A percentile compares a stretch with the other conserved stretches of the same genome.
Conservation (phyloP, 1,140 invertebrate genomes). For the Panagrolaimus sp. region DNA sequence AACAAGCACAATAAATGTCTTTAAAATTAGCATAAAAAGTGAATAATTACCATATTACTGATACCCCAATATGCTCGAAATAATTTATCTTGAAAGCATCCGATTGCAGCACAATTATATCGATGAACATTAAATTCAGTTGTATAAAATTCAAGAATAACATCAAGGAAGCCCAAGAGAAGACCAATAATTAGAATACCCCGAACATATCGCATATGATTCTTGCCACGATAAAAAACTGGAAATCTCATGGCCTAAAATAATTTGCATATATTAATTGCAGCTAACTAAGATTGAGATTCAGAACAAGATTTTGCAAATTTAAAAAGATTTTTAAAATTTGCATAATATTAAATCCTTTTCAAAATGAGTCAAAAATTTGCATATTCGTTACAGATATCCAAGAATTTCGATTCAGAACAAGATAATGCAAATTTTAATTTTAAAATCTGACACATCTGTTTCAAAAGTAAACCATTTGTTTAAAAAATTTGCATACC, state of each 20-base stretch:
- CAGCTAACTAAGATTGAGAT: background rate
- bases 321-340: background rate
- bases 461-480: no score
- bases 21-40: background rate
- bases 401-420: no score
- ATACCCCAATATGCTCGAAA: constrained; percentile 33
- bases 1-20: background rate
- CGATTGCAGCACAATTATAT: constrained; percentile 34
- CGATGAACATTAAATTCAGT: background rate
- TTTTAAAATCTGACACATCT: no score
- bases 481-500: constrained; percentile 25
- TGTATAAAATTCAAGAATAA: constrained; percentile 16
- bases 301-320: background rate
- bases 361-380: no score
- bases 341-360: no score
- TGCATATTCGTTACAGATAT: background rate
- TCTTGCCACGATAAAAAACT: constrained; percentile 37
- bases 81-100: constrained; percentile 27
- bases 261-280: no score
- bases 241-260: constrained; percentile 35
- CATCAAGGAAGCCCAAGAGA: constrained; percentile 28
- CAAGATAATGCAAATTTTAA: no score
- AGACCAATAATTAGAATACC: constrained; percentile 27
- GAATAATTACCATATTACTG: constrained; percentile 34
- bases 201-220: constrained; percentile 29